Evolutionary conservation across 2,888 invertebrate genomes (phyloP), one percentile per base, ranked within the genome.

Genomic region (Beris morrisii): DNA sequence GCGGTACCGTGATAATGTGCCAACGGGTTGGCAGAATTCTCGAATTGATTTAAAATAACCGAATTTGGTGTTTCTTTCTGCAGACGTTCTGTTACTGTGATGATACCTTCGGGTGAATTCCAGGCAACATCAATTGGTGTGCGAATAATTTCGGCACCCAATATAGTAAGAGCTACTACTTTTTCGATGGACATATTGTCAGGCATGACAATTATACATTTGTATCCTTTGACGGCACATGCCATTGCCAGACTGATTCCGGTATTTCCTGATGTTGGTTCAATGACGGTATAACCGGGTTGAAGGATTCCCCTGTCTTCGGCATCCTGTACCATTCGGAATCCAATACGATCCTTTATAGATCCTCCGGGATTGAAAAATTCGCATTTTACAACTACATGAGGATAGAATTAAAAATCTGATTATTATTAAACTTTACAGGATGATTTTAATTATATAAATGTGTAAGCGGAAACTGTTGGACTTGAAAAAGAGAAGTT

Each of bases 181-280:
- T 99, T 99, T 80, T 99, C 99, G 77, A 93, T 91, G 38, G 97
- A 97, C 99, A 99, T 99, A 83, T 98, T 99, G 78, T 97, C 95
- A 1, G 99, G 98, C 90, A 99, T 92, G 0, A 98, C 96, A 77
- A 99, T 97, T 64, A 98, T 89, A 81, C 97, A 97, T 72, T 91
- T 88, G 82, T 99, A 99, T 7, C 97, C 86, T 83, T 77, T 75
- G 4, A 96, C 94, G 55, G 97, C 97, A 68, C 95, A 89, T 55
- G 93, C 96, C 79, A 99, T 85, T 0, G 99, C 98, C 70, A 99
- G 81, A 11, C 99, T 99, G 78, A 99, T 96, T 67, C 97, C 97
- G 69, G 86, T 84, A 73, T 87, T 88, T 5, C 85, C 85, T 13
- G 97, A 98, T 0, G 98, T 97, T 0, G 99, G 97, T 78, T 99